These are phyloP conservation scores for Copidosoma aretas DNA, from an alignment of 2,888 invertebrate genomes.

Conservation along the genomic window DNA sequence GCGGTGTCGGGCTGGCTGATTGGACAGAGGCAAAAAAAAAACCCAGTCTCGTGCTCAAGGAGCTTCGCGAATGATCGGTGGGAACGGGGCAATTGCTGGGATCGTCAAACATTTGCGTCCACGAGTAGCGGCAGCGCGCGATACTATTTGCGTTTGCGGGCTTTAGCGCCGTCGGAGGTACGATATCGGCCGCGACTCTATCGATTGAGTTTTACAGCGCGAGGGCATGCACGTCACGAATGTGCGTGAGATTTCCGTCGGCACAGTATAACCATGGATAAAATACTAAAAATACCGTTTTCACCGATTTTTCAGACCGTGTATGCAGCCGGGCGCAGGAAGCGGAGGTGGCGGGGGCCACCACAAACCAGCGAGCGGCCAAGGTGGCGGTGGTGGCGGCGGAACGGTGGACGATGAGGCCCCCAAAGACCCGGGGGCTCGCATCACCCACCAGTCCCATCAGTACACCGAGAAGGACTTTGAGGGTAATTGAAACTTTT, in stretches of 20 bases:
- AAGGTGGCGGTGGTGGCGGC: slow-evolving; percentile 47
- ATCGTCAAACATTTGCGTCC: slow-evolving; percentile 12
- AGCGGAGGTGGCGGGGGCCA: slow-evolving; percentile 45
- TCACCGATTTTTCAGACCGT: slow-evolving; percentile 66
- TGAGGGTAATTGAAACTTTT: slow-evolving; percentile 70
- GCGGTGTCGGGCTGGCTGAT: too few species aligned
- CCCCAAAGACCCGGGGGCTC: slow-evolving; percentile 84
- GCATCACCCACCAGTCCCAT: slow-evolving; percentile 74
- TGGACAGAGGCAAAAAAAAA: too few species aligned
- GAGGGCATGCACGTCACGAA: too few species aligned
- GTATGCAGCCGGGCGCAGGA: slow-evolving; percentile 63
- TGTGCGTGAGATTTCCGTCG: too few species aligned
- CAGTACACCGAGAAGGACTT: slow-evolving; percentile 84
- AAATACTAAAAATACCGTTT: too few species aligned
- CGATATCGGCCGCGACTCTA: too few species aligned
- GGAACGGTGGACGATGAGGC: slow-evolving; percentile 76
- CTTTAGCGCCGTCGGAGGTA: neutral
- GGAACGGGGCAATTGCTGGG: neutral
- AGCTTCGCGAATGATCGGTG: too few species aligned
- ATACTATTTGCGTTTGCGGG: slow-evolving; percentile 12
- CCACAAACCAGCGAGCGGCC: slow-evolving; percentile 29
- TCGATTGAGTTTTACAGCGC: slow-evolving; percentile 58
- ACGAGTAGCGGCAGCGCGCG: neutral
- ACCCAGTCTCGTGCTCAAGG: too few species aligned
- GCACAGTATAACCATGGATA: too few species aligned